phyloP scores from a whole-genome alignment of 2,888 invertebrate species.

The Amphimallon solstitiale region DNA sequence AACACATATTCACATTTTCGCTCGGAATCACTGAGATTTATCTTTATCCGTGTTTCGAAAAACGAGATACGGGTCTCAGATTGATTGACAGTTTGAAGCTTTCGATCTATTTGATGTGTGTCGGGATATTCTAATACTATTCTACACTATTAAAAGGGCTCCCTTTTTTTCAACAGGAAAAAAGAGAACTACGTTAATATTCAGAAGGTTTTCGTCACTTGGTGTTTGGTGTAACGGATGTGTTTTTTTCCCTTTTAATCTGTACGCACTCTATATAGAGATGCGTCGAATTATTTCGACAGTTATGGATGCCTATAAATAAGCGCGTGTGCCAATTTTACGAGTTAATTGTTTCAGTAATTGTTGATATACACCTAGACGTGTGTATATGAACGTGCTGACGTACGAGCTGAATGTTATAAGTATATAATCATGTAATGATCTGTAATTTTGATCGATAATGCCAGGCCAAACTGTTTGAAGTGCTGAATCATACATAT shows the following conservation, averaged over 20 bases:
- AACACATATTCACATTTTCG: slow-evolving; percentile 3
- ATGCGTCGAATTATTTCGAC: no score
- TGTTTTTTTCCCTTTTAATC: neutral
- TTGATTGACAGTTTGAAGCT: slow-evolving; percentile 26
- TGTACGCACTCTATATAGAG: neutral
- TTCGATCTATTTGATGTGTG: slow-evolving; percentile 4
- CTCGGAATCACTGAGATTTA: slow-evolving; percentile 19
- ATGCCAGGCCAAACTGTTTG: neutral
- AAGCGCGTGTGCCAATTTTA: no score
- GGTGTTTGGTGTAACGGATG: neutral
- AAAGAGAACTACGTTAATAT: neutral
- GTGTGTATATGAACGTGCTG: neutral
- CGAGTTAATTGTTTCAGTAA: slow-evolving; percentile 2
- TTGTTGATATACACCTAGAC: neutral
- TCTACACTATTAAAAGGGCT: neutral
- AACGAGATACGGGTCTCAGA: slow-evolving; percentile 16
- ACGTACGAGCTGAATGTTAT: neutral
- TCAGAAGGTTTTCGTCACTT: neutral
- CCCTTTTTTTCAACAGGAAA: neutral
- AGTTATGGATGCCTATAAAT: no score
- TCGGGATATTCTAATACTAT: neutral
- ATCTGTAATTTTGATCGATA: slow-evolving; percentile 2
- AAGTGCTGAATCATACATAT: slow-evolving; percentile 3
- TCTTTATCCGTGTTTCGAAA: slow-evolving; percentile 1
- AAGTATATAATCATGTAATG: slow-evolving; percentile 9